Conservation (phyloP, 2,797 vertebrate genomes). For the Scomberomorus guttatus region DNA sequence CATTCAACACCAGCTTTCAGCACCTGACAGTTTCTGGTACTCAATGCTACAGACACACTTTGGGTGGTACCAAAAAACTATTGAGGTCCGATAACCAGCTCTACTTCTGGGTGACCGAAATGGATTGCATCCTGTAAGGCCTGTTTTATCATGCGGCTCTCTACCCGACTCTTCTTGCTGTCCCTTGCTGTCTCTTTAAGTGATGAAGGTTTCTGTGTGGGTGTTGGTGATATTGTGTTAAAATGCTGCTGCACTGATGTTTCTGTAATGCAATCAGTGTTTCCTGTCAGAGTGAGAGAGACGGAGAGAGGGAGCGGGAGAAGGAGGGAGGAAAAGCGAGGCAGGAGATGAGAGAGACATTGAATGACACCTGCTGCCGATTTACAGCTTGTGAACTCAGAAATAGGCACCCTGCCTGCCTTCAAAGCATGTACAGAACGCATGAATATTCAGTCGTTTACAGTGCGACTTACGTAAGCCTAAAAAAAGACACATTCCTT, state of each 20-base stretch:
- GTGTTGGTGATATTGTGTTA: constrained; percentile 74
- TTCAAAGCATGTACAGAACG: constrained; percentile 14
- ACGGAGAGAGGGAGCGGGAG: constrained; percentile 11
- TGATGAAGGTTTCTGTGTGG: constrained; percentile 73
- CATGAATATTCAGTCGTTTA: constrained; percentile 25
- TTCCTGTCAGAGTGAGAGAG: constrained; percentile 74
- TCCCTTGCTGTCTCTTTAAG: constrained; percentile 81
- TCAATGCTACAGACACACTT: background rate
- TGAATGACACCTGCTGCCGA: constrained; percentile 57
- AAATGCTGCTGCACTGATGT: constrained; percentile 80
- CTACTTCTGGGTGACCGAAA: constrained; percentile 4
- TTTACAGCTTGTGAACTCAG: constrained; percentile 70
- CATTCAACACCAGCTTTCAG: background rate
- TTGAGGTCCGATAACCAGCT: background rate
- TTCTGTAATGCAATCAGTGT: constrained; percentile 85
- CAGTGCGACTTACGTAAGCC: constrained; percentile 17
- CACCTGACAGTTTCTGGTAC: background rate
- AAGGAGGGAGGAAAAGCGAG: constrained; percentile 49
- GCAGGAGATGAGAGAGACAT: constrained; percentile 48
- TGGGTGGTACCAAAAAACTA: background rate
- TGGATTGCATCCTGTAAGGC: constrained; percentile 12
- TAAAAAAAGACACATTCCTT: constrained; percentile 16
- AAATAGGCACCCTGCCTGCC: constrained; percentile 22
- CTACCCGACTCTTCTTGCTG: constrained; percentile 15
- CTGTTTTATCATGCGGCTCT: background rate